Base-by-base conservation (phyloP, 2,797 vertebrate genomes). In the Microchirus variegatus region DNA sequence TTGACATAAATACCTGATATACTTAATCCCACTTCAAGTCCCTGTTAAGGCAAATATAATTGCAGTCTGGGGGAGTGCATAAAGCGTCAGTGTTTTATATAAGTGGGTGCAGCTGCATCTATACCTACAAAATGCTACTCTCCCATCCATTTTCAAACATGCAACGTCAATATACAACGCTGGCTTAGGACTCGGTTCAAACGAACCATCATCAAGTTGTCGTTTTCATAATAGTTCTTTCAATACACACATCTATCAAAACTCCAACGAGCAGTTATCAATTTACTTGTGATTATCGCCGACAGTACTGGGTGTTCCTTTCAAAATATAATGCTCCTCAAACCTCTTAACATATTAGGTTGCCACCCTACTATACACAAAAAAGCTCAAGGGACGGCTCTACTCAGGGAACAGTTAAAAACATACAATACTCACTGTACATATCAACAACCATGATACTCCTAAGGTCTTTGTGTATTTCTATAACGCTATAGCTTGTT, bases 1-100 rank as follows among this genome's bases (percentile, higher is more conserved):
- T 87, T 85, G 75, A 79, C 83, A 88, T 87, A 86, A 92, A 92
- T 89, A 92, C 88, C 90, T 90, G 88, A 92, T 42, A 42, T 82
- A 87, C 70, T 85, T 73, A 83, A 83, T 80, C 75, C 83, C 73
- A 81, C 84, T 80, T 84, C 26, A 53, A 49, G 82, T 82, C 77
- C 80, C 79, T 67, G 62, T 87, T 92, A 92, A 92, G 91, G 89
- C 91, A 90, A 88, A 78, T 88, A 91, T 78, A 69, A 69, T 86
- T 87, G 84, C 74, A 67, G 86, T 86, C 85, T 78, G 51, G 73
- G 73, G 80, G 91, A 91, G 90, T 91, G 90, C 89, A 90, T 91
- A 87, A 90, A 86, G 83, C 87, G 50, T 85, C 81, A 83, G 88
- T 89, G 81, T 84, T 64, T 70, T 67, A 54, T 74, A 54, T 67